Percentiles rank a stretch among this genome's conserved stretches.
These are phyloP conservation scores for Heliconius hewitsoni DNA, from an alignment of 1,140 invertebrate genomes.

Conservation along the genomic window DNA sequence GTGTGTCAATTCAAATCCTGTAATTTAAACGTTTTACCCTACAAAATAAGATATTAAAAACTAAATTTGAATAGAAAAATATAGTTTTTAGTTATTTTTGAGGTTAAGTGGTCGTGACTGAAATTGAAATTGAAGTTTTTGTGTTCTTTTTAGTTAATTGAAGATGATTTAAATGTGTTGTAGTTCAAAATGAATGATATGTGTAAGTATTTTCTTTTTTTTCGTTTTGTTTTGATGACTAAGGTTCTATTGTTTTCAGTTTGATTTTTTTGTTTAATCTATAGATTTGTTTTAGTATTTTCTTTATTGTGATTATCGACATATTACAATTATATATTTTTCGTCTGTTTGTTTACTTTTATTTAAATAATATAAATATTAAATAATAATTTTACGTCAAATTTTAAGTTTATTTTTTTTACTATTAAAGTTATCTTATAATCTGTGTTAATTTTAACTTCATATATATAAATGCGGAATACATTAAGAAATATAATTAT, in stretches of 20 bases:
- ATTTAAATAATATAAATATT: too few species aligned
- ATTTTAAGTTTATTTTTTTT: too few species aligned
- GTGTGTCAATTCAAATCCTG: slow-evolving; percentile 45
- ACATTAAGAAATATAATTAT: too few species aligned
- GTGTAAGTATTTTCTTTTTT: slow-evolving; percentile 58
- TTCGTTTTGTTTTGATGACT: not conserved
- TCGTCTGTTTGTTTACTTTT: too few species aligned
- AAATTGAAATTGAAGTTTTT: not conserved
- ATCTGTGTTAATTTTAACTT: too few species aligned
- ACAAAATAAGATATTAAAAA: not conserved
- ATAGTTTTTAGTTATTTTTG: not conserved
- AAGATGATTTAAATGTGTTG: slow-evolving; percentile 41
- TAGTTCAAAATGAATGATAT: slow-evolving; percentile 64
- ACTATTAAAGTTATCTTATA: too few species aligned
- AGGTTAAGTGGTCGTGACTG: too few species aligned
- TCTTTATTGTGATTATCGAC: not conserved
- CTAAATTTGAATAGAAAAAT: not conserved
- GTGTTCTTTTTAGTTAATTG: not conserved
- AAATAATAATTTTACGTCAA: too few species aligned
- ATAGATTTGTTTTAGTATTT: not conserved
- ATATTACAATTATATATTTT: too few species aligned
- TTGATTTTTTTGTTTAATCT: not conserved
- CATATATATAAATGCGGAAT: too few species aligned
- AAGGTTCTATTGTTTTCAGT: not conserved
- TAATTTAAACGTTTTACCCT: not conserved